Percentiles rank a stretch among this genome's conserved stretches.
These are phyloP conservation scores for Rhimphoctona megacephalus DNA, from an alignment of 2,888 invertebrate genomes.

Conservation along the genomic window DNA sequence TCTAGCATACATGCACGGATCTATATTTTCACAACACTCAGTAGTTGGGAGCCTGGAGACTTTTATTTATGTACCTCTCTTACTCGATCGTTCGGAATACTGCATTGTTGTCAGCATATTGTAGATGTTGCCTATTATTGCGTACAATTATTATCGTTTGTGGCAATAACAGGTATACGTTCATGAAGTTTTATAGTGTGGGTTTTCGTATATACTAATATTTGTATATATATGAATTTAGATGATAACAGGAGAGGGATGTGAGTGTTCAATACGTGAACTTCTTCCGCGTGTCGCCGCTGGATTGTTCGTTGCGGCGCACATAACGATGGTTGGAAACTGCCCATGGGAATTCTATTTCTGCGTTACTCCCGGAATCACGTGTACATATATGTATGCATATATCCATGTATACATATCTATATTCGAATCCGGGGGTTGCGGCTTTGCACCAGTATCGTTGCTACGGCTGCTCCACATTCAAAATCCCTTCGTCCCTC, in stretches of 20 bases:
- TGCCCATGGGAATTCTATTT: conserved; percentile 68
- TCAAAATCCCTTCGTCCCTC: conserved; percentile 37
- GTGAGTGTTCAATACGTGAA: conserved; percentile 42
- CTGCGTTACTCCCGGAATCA: conserved; percentile 45
- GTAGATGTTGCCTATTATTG: conserved; percentile 66
- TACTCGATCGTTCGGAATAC: conserved; percentile 50
- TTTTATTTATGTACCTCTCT: conserved; percentile 60
- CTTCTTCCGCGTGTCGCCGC: conserved; percentile 42
- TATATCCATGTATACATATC: not conserved
- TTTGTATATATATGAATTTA: not conserved
- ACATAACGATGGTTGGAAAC: conserved; percentile 66
- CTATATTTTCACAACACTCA: not conserved
- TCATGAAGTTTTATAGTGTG: conserved; percentile 13
- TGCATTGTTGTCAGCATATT: conserved; percentile 62
- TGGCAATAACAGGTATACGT: conserved; percentile 44
- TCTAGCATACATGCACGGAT: conserved; percentile 1
- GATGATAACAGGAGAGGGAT: not conserved
- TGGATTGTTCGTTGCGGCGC: conserved; percentile 62
- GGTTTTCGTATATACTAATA: conserved; percentile 7
- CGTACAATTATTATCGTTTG: conserved; percentile 63
- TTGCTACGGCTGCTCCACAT: conserved; percentile 24
- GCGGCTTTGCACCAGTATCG: conserved; percentile 36
- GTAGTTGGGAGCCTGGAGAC: conserved; percentile 16
- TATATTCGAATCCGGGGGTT: conserved; percentile 12
- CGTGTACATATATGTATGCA: conserved; percentile 1